These are phyloP conservation scores for Enteromius mattozi DNA, from an alignment of 2,797 vertebrate genomes.

Conservation along the genomic window DNA sequence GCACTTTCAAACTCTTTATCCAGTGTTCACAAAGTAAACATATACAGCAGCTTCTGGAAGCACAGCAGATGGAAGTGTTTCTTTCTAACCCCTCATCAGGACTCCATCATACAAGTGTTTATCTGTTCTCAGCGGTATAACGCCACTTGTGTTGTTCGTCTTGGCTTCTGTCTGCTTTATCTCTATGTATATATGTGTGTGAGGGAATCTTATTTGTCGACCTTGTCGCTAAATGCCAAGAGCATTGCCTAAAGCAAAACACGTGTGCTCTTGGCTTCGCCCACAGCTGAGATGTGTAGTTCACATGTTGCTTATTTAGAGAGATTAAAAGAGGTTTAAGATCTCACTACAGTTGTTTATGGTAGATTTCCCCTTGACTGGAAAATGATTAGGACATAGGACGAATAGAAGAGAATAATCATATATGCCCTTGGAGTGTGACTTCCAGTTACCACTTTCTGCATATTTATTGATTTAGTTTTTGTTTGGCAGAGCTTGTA, in stretches of 20 bases:
- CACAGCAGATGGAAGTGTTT: conserved; percentile 50
- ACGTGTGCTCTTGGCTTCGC: neutral
- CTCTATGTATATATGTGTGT: neutral
- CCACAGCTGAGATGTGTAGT: neutral
- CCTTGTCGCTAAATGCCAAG: conserved; percentile 1
- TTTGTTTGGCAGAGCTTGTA: neutral
- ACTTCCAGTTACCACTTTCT: neutral
- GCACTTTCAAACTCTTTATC: neutral
- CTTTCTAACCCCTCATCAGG: conserved; percentile 8
- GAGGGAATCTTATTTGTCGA: conserved; percentile 13
- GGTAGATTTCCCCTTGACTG: neutral
- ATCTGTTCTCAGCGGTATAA: conserved; percentile 22
- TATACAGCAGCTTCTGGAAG: conserved; percentile 7
- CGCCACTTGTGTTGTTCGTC: neutral
- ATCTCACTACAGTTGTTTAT: conserved; percentile 20
- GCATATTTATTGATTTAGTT: neutral
- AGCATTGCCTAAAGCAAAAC: conserved; percentile 13
- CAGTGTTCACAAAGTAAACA: conserved; percentile 25
- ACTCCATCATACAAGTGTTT: conserved; percentile 16
- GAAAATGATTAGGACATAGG: neutral
- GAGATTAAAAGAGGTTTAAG: conserved; percentile 16
- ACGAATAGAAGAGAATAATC: neutral
- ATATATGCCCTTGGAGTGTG: neutral
- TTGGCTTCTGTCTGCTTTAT: conserved; percentile 30
- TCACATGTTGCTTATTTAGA: conserved; percentile 17